Evolutionary conservation across 2,113 vertebrate species (phyloP).

Genomic region (Perca schrenkii): DNA sequence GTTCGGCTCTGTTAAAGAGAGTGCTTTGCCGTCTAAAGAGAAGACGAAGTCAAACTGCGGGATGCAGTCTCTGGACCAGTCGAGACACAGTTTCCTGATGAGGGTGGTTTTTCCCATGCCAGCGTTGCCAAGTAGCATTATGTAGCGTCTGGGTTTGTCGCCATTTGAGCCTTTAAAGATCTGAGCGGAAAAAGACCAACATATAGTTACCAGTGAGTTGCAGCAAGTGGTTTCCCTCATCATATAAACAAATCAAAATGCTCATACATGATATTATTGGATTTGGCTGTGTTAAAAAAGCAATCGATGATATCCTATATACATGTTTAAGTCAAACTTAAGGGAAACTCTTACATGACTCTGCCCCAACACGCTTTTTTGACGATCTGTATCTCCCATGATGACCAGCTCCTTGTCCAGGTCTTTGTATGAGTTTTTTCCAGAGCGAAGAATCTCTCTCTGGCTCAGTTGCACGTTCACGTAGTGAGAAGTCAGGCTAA

Average conservation of each 20-base stretch:
- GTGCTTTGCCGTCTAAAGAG: constrained; percentile 83
- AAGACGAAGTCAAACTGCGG: constrained; percentile 92
- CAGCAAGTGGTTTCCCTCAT: background rate
- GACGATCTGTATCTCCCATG: constrained; percentile 82
- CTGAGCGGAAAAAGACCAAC: constrained; percentile 48
- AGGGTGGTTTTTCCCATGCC: constrained; percentile 92
- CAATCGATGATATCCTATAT: background rate
- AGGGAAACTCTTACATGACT: constrained; percentile 65
- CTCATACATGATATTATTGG: background rate
- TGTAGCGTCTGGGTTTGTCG: constrained; percentile 72
- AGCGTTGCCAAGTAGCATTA: constrained; percentile 87
- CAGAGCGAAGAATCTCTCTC: constrained; percentile 79
- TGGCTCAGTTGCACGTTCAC: constrained; percentile 83
- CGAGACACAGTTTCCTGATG: constrained; percentile 86
- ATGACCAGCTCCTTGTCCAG: constrained; percentile 86
- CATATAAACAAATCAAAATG: background rate
- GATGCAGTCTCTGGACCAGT: constrained; percentile 89
- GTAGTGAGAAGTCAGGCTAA: constrained; percentile 80
- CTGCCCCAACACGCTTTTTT: constrained; percentile 66
- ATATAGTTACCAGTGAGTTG: background rate
- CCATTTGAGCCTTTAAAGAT: constrained; percentile 78
- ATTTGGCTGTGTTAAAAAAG: background rate
- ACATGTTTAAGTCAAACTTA: background rate
- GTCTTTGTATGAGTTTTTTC: constrained; percentile 83
- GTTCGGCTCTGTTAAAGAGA: constrained; percentile 74